A percentile compares a stretch with the other conserved stretches of the same genome.
These are phyloP conservation scores for Chiloscyllium plagiosum DNA, from an alignment of 2,113 vertebrate species.

Conservation along the genomic window DNA sequence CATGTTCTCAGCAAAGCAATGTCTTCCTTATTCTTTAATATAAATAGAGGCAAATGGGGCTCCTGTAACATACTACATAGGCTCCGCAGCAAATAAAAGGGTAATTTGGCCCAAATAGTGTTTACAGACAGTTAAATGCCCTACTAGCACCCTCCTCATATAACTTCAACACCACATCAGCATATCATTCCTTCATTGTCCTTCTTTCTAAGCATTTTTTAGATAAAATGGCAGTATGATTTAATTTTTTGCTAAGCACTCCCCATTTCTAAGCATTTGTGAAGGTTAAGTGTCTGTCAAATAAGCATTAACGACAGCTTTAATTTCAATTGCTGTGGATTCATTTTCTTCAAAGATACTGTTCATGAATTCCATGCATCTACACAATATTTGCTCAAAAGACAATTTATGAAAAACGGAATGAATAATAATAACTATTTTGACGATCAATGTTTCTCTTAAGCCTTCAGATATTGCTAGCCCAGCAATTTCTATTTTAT, in stretches of 20 bases:
- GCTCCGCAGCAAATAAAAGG: neutral
- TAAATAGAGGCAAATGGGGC: neutral
- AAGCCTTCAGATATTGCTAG: neutral
- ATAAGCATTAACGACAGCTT: constrained; percentile 10
- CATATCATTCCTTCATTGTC: neutral
- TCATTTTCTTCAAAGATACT: neutral
- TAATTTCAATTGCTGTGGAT: neutral
- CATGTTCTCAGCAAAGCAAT: neutral
- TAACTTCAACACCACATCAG: neutral
- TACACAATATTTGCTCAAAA: neutral
- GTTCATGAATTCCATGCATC: neutral
- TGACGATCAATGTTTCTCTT: neutral
- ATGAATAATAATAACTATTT: neutral
- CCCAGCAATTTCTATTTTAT: constrained; percentile 1
- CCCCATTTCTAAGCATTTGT: neutral
- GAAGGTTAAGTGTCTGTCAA: neutral
- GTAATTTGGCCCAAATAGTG: neutral
- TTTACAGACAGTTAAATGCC: neutral
- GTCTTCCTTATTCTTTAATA: neutral
- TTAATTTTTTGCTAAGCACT: neutral
- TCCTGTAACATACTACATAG: neutral
- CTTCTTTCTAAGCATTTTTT: neutral
- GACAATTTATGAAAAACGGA: constrained; percentile 7
- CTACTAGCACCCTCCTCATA: neutral
- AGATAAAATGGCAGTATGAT: neutral